A percentile compares a stretch with the other conserved stretches of the same genome.
Evolutionary conservation across 2,888 invertebrate species (phyloP).

Genomic region (Stegophylla sp.): DNA sequence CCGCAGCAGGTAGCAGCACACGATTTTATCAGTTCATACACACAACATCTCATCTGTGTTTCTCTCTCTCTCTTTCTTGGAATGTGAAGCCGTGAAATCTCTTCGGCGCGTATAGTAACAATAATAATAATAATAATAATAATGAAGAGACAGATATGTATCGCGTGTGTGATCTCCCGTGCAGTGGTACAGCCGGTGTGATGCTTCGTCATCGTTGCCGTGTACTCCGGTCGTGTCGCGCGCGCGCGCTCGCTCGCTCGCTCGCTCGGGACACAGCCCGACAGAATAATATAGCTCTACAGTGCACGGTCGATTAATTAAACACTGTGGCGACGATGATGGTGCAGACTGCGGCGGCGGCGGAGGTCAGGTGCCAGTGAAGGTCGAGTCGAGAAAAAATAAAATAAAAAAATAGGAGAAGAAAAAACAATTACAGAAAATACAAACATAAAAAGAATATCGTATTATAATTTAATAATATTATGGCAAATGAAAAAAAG

Average conservation of each 20-base stretch:
- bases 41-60: no score
- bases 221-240: background rate
- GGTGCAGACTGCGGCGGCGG: background rate
- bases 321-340: no score
- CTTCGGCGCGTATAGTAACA: background rate
- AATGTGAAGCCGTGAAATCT: conserved; percentile 13
- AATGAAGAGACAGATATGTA: background rate
- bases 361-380: conserved; percentile 4
- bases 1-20: no score
- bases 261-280: no score
- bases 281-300: no score
- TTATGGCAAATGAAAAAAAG: background rate
- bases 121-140: no score
- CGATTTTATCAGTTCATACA: no score
- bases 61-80: no score
- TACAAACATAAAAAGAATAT: background rate
- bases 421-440: no score
- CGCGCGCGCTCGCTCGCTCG: no score
- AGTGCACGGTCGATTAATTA: conserved; percentile 47
- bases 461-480: background rate
- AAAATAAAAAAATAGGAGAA: background rate
- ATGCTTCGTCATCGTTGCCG: conserved; percentile 27
- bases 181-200: background rate
- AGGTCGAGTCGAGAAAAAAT: conserved; percentile 20
- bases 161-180: conserved; percentile 2